These are phyloP conservation scores for Sepiola atlantica DNA, from an alignment of 2,888 invertebrate species.

Conservation along the genomic window DNA sequence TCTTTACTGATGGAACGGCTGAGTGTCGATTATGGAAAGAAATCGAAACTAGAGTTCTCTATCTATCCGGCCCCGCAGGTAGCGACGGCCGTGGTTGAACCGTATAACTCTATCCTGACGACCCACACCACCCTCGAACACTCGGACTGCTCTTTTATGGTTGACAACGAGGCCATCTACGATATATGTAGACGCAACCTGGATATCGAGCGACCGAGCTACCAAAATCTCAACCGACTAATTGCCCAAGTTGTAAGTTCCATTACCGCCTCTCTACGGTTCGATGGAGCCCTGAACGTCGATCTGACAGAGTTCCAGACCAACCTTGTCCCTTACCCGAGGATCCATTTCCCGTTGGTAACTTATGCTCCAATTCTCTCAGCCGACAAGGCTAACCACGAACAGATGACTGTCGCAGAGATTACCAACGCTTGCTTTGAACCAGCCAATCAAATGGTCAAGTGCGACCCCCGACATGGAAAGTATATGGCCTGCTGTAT, in stretches of 20 bases:
- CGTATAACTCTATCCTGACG: conserved; percentile 95
- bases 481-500: conserved; percentile 77
- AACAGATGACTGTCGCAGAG: conserved; percentile 78
- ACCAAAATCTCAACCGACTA: conserved; percentile 91
- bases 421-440: conserved; percentile 72
- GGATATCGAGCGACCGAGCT: conserved; percentile 87
- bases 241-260: conserved; percentile 86
- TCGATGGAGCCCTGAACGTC: conserved; percentile 77
- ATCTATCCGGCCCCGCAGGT: conserved; percentile 92
- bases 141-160: conserved; percentile 97
- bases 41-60: conserved; percentile 89
- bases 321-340: conserved; percentile 73
- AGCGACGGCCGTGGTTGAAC: conserved; percentile 94
- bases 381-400: conserved; percentile 95
- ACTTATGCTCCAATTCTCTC: conserved; percentile 93
- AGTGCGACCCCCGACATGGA: conserved; percentile 72
- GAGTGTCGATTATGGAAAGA: conserved; percentile 85
- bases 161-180: conserved; percentile 91
- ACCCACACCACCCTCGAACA: conserved; percentile 95
- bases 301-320: conserved; percentile 78
- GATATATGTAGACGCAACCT: conserved; percentile 89
- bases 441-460: conserved; percentile 73
- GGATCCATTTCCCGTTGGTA: conserved; percentile 89
- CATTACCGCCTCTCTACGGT: conserved; percentile 75
- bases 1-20: conserved; percentile 90